phyloP scores from a whole-genome alignment of 2,888 invertebrate genomes.

The Eugnorisma glareosa region DNA sequence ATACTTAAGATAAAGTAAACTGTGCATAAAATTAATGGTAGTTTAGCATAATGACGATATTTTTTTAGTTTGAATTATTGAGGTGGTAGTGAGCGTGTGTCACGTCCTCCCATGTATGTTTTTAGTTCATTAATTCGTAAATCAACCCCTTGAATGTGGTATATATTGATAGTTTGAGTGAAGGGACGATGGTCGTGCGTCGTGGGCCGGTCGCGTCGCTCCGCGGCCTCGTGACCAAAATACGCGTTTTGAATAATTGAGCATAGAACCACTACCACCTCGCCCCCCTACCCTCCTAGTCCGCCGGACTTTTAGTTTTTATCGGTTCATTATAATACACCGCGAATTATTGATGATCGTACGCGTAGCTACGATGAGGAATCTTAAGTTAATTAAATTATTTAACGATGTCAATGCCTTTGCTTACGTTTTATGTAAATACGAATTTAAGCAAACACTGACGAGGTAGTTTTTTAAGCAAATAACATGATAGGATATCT shows the following conservation, averaged over 20 bases:
- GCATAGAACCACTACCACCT: constrained; percentile 74
- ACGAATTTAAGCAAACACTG: background rate
- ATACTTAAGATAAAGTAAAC: constrained; percentile 57
- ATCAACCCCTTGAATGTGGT: constrained; percentile 79
- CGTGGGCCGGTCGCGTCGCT: constrained; percentile 68
- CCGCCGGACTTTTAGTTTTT: constrained; percentile 77
- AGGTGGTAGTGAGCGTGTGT: constrained; percentile 63
- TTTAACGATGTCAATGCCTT: constrained; percentile 40
- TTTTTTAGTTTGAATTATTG: constrained; percentile 58
- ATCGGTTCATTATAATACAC: constrained; percentile 76
- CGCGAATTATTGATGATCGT: constrained; percentile 67
- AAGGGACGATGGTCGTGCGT: constrained; percentile 71
- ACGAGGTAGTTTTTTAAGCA: background rate
- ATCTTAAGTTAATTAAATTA: constrained; percentile 23
- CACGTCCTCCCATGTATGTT: constrained; percentile 64
- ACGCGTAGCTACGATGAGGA: constrained; percentile 8
- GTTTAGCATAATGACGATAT: constrained; percentile 64
- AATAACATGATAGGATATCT: background rate
- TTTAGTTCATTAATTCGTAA: constrained; percentile 79
- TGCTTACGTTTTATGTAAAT: constrained; percentile 15
- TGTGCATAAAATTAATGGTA: constrained; percentile 69
- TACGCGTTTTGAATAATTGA: constrained; percentile 88
- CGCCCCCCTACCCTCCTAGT: constrained; percentile 57
- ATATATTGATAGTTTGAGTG: constrained; percentile 72
- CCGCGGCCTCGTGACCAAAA: constrained; percentile 88